phyloP scores from a whole-genome alignment of 2,797 vertebrate genomes.

The Fundulus diaphanus region DNA sequence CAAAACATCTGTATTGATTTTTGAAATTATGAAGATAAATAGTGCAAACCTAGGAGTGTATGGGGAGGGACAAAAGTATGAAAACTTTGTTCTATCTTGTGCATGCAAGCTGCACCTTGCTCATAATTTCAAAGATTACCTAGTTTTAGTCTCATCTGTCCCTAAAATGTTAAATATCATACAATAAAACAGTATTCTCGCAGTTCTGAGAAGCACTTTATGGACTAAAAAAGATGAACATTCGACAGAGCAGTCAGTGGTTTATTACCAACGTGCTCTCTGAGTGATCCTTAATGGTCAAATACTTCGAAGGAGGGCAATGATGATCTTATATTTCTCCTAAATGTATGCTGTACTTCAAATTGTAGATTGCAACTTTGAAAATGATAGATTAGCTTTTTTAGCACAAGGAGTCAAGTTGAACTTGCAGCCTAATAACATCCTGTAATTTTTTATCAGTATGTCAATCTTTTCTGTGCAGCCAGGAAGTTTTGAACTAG shows the following conservation, averaged over 20 bases:
- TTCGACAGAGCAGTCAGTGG: background rate
- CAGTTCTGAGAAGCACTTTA: background rate
- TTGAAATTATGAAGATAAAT: background rate
- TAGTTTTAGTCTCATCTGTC: background rate
- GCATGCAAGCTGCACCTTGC: background rate
- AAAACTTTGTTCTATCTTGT: background rate
- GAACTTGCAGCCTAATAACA: background rate
- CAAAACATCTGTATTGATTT: background rate
- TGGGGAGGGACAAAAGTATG: background rate
- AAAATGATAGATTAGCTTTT: background rate
- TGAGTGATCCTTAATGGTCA: slow-evolving; percentile 2
- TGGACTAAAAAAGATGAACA: background rate
- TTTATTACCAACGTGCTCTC: background rate
- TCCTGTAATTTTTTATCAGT: background rate
- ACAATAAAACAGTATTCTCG: background rate
- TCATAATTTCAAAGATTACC: background rate
- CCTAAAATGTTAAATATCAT: background rate
- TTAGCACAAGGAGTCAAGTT: background rate
- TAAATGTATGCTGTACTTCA: background rate
- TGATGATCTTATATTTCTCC: background rate
- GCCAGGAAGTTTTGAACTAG: background rate
- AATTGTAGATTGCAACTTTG: background rate
- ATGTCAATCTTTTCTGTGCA: background rate
- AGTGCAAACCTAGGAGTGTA: background rate
- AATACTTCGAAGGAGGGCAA: background rate